A percentile compares a stretch with the other conserved stretches of the same genome.
phyloP scores from a whole-genome alignment of 2,888 invertebrate species.

The Lingula anatina region DNA sequence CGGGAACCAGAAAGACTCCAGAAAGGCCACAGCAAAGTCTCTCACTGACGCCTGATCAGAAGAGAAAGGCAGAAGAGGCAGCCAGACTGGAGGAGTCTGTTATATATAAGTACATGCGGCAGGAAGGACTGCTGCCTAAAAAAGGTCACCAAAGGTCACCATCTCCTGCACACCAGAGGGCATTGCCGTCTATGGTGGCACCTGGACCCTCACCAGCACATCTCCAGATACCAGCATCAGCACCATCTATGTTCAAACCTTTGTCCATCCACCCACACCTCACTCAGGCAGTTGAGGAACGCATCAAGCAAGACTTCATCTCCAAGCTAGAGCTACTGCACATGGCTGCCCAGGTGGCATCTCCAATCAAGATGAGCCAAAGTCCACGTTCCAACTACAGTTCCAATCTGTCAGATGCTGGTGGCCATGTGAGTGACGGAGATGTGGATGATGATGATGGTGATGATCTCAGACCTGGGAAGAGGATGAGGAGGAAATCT shows the following conservation, averaged over 20 bases:
- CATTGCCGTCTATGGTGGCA: slow-evolving; percentile 8
- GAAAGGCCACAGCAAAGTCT: too few species aligned
- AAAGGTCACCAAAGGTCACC: slow-evolving; percentile 10
- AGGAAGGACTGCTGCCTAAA: slow-evolving; percentile 29
- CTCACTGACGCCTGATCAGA: too few species aligned
- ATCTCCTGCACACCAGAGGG: slow-evolving; percentile 7
- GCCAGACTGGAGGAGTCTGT: slow-evolving; percentile 27
- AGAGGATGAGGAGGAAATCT: background rate
- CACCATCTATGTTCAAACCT: slow-evolving; percentile 10
- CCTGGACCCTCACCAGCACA: slow-evolving; percentile 12
- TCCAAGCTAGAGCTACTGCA: slow-evolving; percentile 6
- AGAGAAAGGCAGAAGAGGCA: too few species aligned
- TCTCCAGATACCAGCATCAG: slow-evolving; percentile 15
- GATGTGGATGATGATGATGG: slow-evolving; percentile 1
- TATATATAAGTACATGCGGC: slow-evolving; percentile 46
- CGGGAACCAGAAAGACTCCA: too few species aligned
- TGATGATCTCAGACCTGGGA: background rate
- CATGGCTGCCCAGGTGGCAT: too few species aligned
- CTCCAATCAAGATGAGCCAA: too few species aligned
- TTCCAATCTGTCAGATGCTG: too few species aligned
- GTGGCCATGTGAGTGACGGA: background rate
- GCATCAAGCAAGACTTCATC: slow-evolving; percentile 9
- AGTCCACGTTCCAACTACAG: background rate
- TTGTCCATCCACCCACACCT: slow-evolving; percentile 6
- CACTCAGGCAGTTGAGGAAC: slow-evolving; percentile 11